These are phyloP conservation scores for Cataglyphis livida DNA, from an alignment of 2,888 invertebrate species.

Conservation along the genomic window DNA sequence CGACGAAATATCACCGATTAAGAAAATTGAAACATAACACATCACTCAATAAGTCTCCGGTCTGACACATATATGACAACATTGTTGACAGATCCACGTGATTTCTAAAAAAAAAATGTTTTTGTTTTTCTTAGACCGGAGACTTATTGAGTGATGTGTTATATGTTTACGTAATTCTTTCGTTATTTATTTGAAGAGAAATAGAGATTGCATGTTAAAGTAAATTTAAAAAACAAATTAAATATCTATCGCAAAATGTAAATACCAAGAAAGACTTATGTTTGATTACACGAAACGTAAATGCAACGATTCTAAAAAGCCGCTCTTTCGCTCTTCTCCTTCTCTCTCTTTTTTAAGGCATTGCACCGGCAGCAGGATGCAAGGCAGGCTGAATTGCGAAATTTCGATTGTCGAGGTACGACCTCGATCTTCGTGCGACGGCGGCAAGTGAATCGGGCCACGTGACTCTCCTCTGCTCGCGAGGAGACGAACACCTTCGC, in stretches of 20 bases:
- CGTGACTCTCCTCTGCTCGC: conserved; percentile 43
- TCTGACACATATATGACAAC: too few relatives aligned
- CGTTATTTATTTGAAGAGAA: background rate
- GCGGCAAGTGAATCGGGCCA: conserved; percentile 56
- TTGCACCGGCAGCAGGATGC: conserved; percentile 48
- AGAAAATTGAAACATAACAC: background rate
- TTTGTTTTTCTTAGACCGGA: too few relatives aligned
- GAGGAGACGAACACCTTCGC: conserved; percentile 15
- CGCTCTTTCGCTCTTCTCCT: conserved; percentile 20
- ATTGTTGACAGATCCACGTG: too few relatives aligned
- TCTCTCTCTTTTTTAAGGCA: conserved; percentile 16
- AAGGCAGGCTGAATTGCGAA: conserved; percentile 63
- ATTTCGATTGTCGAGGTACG: conserved; percentile 71
- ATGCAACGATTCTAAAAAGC: background rate
- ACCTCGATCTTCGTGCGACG: conserved; percentile 72
- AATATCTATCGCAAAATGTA: background rate
- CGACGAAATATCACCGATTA: background rate
- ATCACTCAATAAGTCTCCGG: too few relatives aligned
- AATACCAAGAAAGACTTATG: background rate
- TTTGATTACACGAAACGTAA: background rate
- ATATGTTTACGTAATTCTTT: background rate
- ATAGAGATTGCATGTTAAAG: background rate
- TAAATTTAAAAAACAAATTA: background rate
- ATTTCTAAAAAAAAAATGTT: too few relatives aligned
- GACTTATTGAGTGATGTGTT: too few relatives aligned